Base-by-base conservation (phyloP, 2,113 vertebrate species). In the Nyctereutes procyonoides region DNA sequence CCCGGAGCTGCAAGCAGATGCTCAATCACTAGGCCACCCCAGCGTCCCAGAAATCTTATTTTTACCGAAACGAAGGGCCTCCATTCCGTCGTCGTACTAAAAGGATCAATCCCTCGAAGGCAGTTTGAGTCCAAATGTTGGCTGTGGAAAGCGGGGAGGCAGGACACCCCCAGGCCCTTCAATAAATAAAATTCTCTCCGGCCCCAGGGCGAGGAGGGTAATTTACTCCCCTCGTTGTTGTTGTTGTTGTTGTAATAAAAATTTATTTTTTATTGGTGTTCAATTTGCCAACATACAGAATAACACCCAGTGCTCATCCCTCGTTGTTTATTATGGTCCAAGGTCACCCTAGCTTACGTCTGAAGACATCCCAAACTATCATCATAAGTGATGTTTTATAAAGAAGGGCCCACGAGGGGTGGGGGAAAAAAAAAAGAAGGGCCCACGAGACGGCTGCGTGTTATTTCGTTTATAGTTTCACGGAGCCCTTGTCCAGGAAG, bases 381-480 rank as follows among this genome's bases (percentile, higher is more conserved):
- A 48, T 53, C 93, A 26, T 15, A 11, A 28, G 19, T 3, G 62
- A 43, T 9, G 32, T 43, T 77, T 65, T 13, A 48, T 20, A 60
- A 19, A 55, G 81, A 28, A 0, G 0, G 26, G 77, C 85, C 1
- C 76, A 55, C 0, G 3, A 51, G 48, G n/a, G n/a, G n/a, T n/a
- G n/a, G n/a, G n/a, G n/a, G n/a, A n/a, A n/a, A n/a, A n/a, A n/a
- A n/a, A n/a, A 60, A 19, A 55, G 81, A 28, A 0, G 0, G 26
- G 77, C 85, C 1, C 76, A 55, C 0, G 3, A 51, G 48, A 6
- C 30, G 2, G 15, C 12, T 13, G 15, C 0, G 0, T 0, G 14
- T 43, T 63, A 32, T 26, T 87, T 60, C 17, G 0, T 11, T 48
- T 20, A 32, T 8, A 43, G 56, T 24, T 53, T 30, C 38, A 51